Base-by-base conservation (phyloP, 1,140 invertebrate species). In the Teleopsis dalmanni region DNA sequence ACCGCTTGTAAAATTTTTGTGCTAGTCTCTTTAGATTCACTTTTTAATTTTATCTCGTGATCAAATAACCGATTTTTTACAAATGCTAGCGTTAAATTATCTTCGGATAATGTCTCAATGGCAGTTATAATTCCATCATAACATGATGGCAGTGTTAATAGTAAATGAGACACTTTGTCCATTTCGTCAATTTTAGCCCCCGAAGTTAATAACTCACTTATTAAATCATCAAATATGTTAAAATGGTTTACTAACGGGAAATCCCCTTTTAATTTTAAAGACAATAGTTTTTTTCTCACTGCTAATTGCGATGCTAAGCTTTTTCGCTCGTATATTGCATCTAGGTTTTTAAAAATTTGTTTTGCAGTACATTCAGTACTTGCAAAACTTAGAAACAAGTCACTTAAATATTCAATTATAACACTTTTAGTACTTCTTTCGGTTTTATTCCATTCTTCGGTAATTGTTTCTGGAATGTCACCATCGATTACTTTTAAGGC, bases 41-140 rank as follows among this genome's bases (percentile, higher is more conserved):
- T 9, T 14, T 41, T 41, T 7, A 41, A 26, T 56, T 13, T 72
- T 14, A 63, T 59, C 53, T 72, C 69, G 31, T 71, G 61, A 48
- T 73, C 70, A n/a, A 71, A 50, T n/a, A 72, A 51, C 47, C 61
- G 40, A 14, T 55, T 63, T 56, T 72, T 72, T 13, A 72, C 64
- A 59, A 72, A 72, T 18, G 50, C 57, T 36, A 70, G 57, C 18
- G 55, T 70, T 46, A 70, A 47, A 49, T 62, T 63, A 42, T 65
- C 58, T 43, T 66, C 59, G 0, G 59, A 48, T 25, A 72, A 45
- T 3, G 70, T 73, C 57, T 74, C 68, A 9, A 75, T 60, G 8
- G 71, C 68, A 18, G 70, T 72, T 11, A 70, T 55, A 21, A 72
- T 52, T 7, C 54, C 57, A 51, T 71, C 62, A 52, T 65, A 72